Evolutionary conservation across 2,113 vertebrate genomes (phyloP), one percentile per base, ranked within the genome.

Genomic region (Leptobrachium leishanense): DNA sequence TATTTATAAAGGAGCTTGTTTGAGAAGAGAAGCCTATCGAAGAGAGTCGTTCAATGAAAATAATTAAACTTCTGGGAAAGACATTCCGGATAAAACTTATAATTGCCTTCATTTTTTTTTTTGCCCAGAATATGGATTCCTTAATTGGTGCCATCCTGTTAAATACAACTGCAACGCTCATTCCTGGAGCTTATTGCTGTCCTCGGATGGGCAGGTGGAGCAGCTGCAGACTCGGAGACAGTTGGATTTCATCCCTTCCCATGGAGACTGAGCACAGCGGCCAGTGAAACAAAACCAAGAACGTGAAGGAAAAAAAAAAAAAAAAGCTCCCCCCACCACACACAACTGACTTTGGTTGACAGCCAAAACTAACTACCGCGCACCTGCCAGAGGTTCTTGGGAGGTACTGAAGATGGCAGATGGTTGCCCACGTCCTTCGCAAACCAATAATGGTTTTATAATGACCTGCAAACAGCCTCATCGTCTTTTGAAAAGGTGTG

Each of bases 181-280:
- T 44, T 54, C 43, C 10, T 13, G 0, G 54, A 73, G 40, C 31
- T 6, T 0, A 0, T 73, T 53, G 62, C 71, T 65, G 66, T 72
- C 62, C 62, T 78, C 53, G 53, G 54, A 59, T 6, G 43, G 71
- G 75, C 77, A 82, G 77, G 72, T 70, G 77, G 67, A 82, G 50
- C 82, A 81, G 82, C 81, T 83, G 81, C 68, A 68, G 76, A 78
- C 79, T 72, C 66, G 71, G 41, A 76, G 75, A 69, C 77, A 62
- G 68, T 40, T 46, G 72, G 55, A 85, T 68, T 62, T 80, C 68
- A 43, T 57, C 0, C 0, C 79, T 53, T 63, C 42, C 46, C 57
- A 31, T 0, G 1, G 70, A 75, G 69, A 67, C 67, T 69, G 42
- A 53, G 70, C 74, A 42, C 6, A 75, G 80, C 69, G 66, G 68